Evolutionary conservation across 2,797 vertebrate species (phyloP), one percentile per base, ranked within the genome.

Genomic region (Molossus alvarezi): DNA sequence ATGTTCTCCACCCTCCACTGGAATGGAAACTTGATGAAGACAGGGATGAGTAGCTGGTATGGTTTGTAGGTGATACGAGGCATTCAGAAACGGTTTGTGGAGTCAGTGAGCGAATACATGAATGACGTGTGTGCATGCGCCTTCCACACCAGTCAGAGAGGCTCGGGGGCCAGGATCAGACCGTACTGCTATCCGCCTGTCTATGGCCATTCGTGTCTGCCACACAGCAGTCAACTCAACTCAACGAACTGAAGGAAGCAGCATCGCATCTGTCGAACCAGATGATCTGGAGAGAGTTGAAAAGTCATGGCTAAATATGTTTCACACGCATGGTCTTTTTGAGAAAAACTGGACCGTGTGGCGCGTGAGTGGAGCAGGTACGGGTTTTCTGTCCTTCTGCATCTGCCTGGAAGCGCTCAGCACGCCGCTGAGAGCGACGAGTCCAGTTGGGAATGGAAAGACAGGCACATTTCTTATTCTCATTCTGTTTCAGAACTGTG

Each of bases 371-470:
- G 17, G 3, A 93, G 64, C 25, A 85, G 62, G 21, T 5, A 37
- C 0, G 53, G 33, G n/a, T 6, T n/a, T 93, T 67, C 29, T 62
- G 6, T 57, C 53, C 77, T 45, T 41, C 62, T 13, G 3, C 25
- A 37, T 37, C 58, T 75, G 75, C 57, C 62, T 81, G 33, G 58
- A 83, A 92, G 55, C 53, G 65, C 84, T 93, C 88, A 86, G 51
- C 51, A 64, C 51, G 67, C n/a, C n/a, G 27, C 57, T 51, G 72
- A 57, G 48, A 76, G 64, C 29, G 51, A 72, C 90, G 64, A 33
- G 23, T 37, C 9, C 29, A 9, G 18, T 7, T 33, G 37, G 75
- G 64, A 91, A 57, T 12, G 41, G 53, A 94, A 72, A 80, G 76
- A 79, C 6, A 5, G 0, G 1, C 0, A 4, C 17, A 12, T 25